Evolutionary conservation across 2,888 invertebrate species (phyloP).

Genomic region (Proisotoma minuta): DNA sequence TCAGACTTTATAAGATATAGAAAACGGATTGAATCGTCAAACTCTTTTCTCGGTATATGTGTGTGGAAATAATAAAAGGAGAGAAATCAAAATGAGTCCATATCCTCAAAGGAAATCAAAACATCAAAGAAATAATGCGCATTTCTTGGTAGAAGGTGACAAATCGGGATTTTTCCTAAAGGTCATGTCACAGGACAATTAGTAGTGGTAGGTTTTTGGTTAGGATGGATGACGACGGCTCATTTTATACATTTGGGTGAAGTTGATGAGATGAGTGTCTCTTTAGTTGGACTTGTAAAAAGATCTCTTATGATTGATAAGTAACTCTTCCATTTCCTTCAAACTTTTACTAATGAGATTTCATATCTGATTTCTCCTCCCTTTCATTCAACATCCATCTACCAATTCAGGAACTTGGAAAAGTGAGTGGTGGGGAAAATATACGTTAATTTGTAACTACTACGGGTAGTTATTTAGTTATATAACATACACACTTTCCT

Average conservation of each 20-base stretch:
- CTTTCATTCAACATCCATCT: not conserved
- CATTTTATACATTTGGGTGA: too few species aligned
- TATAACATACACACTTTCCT: too few species aligned
- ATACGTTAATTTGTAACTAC: too few species aligned
- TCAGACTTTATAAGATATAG: not conserved
- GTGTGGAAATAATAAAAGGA: not conserved
- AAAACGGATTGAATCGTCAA: not conserved
- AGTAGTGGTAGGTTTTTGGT: too few species aligned
- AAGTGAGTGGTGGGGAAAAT: too few species aligned
- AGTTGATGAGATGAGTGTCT: not conserved
- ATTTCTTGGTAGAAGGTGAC: too few species aligned
- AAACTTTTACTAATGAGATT: conserved; percentile 45
- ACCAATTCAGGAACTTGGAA: too few species aligned
- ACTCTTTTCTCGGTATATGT: too few species aligned
- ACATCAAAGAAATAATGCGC: conserved; percentile 31
- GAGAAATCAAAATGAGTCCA: conserved; percentile 3
- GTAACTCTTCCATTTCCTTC: conserved; percentile 40
- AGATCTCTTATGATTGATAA: conserved; percentile 44
- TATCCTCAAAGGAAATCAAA: conserved; percentile 42
- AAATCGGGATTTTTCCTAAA: too few species aligned
- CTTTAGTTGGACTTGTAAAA: not conserved
- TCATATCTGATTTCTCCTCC: conserved; percentile 20
- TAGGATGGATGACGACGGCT: too few species aligned
- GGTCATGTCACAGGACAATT: too few species aligned
- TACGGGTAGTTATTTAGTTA: too few species aligned